A percentile compares a stretch with the other conserved stretches of the same genome.
These are phyloP conservation scores for Lottia scabra DNA, from an alignment of 2,888 invertebrate genomes.

Conservation along the genomic window DNA sequence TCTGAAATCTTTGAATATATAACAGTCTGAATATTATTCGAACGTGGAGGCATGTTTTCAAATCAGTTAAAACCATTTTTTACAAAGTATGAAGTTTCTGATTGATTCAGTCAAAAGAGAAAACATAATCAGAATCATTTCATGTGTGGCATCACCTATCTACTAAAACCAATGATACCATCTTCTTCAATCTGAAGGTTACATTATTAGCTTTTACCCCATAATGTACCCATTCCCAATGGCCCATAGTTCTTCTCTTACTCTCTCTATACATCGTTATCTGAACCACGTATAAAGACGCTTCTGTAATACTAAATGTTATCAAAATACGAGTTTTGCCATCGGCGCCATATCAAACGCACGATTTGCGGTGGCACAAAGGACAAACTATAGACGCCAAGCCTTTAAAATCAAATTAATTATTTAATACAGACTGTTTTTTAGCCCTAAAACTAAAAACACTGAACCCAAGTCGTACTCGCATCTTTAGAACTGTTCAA, in stretches of 20 bases:
- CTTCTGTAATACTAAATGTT: background rate
- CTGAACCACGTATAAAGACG: background rate
- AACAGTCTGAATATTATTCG: too few species aligned
- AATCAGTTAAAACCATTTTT: too few species aligned
- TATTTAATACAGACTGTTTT: background rate
- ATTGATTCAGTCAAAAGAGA: too few species aligned
- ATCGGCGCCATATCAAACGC: background rate
- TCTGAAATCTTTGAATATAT: too few species aligned
- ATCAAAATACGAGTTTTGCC: background rate
- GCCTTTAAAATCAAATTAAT: background rate
- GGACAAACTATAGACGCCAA: background rate
- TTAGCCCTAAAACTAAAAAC: background rate
- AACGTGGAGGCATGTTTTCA: too few species aligned
- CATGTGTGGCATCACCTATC: too few species aligned
- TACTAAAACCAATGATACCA: too few species aligned
- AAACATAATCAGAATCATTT: too few species aligned
- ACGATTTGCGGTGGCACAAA: background rate
- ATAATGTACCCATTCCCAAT: conserved; percentile 3
- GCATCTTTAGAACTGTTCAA: background rate
- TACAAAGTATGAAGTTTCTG: too few species aligned
- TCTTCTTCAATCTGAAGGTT: too few species aligned
- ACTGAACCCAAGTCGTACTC: background rate
- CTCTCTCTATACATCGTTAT: background rate
- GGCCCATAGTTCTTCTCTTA: background rate
- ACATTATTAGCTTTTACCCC: background rate